Evolutionary conservation across 2,888 invertebrate species (phyloP).

Genomic region (Cosmia pyralina): DNA sequence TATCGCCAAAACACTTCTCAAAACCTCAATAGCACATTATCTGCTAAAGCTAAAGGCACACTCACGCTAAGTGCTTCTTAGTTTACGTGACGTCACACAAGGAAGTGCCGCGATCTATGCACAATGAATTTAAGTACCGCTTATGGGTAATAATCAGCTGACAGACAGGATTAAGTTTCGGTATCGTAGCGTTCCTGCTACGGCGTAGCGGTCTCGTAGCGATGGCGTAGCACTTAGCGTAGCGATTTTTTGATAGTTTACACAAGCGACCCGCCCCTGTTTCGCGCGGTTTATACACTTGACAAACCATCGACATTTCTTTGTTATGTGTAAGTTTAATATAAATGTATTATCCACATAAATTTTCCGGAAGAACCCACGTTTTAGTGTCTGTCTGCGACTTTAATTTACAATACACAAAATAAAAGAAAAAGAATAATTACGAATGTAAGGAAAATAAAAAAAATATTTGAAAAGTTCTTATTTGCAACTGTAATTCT

Average conservation of each 20-base stretch:
- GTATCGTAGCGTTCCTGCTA: conserved; percentile 8
- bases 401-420: too few relatives aligned
- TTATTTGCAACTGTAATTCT: too few relatives aligned
- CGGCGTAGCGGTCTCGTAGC: conserved; percentile 12
- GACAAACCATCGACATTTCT: neutral
- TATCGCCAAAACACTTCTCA: neutral
- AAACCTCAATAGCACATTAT: conserved; percentile 9
- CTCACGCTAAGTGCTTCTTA: conserved; percentile 41
- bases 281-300: neutral
- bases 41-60: conserved; percentile 20
- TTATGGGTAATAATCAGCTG: conserved; percentile 2
- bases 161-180: neutral
- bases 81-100: conserved; percentile 20
- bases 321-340: neutral
- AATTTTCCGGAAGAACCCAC: too few relatives aligned
- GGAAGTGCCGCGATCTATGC: conserved; percentile 6
- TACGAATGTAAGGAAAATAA: too few relatives aligned
- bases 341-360: neutral
- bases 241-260: neutral
- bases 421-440: too few relatives aligned
- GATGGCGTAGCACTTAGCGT: neutral
- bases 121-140: conserved; percentile 1
- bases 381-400: too few relatives aligned
- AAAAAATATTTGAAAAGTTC: too few relatives aligned
- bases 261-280: neutral